Evolutionary conservation across 2,888 invertebrate species (phyloP).

Genomic region (Emmelina monodactyla): DNA sequence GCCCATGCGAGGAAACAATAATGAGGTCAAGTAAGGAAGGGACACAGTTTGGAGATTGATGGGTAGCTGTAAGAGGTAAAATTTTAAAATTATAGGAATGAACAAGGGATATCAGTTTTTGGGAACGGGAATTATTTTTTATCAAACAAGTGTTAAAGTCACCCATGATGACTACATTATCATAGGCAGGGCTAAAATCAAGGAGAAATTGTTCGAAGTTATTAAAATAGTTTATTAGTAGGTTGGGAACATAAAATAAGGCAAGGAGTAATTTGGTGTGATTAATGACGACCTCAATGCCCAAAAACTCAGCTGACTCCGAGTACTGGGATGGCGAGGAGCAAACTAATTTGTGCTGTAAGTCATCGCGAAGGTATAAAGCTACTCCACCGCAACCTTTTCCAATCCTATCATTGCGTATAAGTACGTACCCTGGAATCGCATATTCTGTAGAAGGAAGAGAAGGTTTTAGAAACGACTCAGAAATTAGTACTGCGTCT

Average conservation of each 20-base stretch:
- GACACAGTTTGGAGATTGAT: slow-evolving; percentile 6
- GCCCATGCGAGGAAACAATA: slow-evolving; percentile 10
- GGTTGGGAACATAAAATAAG: slow-evolving; percentile 4
- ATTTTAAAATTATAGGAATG: slow-evolving; percentile 5
- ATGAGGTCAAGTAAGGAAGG: slow-evolving; percentile 12
- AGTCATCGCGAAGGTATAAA: slow-evolving; percentile 2
- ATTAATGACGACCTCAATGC: background rate
- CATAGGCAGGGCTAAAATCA: slow-evolving; percentile 9
- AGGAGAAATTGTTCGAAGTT: slow-evolving; percentile 6
- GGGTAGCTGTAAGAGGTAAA: slow-evolving; percentile 10
- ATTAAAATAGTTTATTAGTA: background rate
- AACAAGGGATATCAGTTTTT: slow-evolving; percentile 2
- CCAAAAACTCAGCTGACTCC: slow-evolving; percentile 3
- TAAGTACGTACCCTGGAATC: slow-evolving; percentile 2
- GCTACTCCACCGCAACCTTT: slow-evolving; percentile 6
- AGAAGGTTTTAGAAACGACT: slow-evolving; percentile 5
- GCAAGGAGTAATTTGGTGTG: background rate
- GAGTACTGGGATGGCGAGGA: background rate
- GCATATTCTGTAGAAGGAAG: slow-evolving; percentile 1
- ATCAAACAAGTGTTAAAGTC: slow-evolving; percentile 12
- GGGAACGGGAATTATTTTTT: slow-evolving; percentile 2
- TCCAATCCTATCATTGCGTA: slow-evolving; percentile 3
- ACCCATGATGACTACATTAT: slow-evolving; percentile 12
- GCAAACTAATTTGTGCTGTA: background rate
- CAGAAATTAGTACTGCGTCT: slow-evolving; percentile 1